Base-by-base conservation (phyloP, 2,113 vertebrate genomes). In the Mirounga angustirostris region DNA sequence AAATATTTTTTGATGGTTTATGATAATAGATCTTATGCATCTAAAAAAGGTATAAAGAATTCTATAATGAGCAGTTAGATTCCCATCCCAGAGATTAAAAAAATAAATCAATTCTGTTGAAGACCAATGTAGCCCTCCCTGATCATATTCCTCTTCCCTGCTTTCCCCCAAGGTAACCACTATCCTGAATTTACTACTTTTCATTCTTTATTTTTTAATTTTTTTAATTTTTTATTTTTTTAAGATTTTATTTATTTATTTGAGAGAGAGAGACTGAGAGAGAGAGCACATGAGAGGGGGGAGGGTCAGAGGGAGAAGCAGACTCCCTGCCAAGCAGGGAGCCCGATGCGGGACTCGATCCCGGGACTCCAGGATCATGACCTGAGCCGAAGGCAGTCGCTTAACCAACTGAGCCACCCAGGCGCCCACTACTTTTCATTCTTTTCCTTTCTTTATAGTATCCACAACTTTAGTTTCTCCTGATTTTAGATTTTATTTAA, bases 401-500 rank as follows among this genome's bases (percentile, higher is more conserved):
- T 36, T 36, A 36, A 36, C 36, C 36, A 36, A 36, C 36, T 36
- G 36, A 36, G 36, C 36, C 36, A 36, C 36, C 36, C 36, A 36
- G 36, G 36, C 36, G 36, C 36, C 36, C 36, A 50, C 74, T 61
- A n/a, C 26, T 59, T 79, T 33, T 86, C 40, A 59, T 69, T 80
- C 11, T 78, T 95, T 54, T 67, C 26, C n/a, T 76, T 89, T 71
- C 78, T 92, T 95, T 59, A 67, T 16, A 74, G 63, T 90, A 40
- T 10, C 36, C 52, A 54, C 71, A 74, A 76, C 56, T 43, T 82
- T 46, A 54, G 22, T 74, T 80, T 83, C 79, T 50, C 36, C 15
- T 69, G 71, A 56, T 74, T 78, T 67, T 14, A n/a, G 56, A 52
- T 94, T 98, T 96, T 89, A 81, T 81, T 91, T 96, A 76, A 76